Base-by-base conservation (phyloP, 2,113 vertebrate species). In the Tychaedon coryphoeus region DNA sequence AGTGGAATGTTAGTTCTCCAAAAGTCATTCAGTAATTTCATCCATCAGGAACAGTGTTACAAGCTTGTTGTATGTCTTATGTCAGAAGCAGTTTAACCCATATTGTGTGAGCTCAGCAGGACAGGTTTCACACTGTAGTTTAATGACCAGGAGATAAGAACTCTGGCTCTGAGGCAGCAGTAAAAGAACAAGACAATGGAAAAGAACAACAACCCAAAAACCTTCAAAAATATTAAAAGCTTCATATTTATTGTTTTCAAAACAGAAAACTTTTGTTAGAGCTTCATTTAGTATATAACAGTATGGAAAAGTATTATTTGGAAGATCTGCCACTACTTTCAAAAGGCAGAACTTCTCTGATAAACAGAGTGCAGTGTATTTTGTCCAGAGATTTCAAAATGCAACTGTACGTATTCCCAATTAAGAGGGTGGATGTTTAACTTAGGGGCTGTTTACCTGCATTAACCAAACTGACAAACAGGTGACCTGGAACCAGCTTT, bases 401-500 rank as follows among this genome's bases (percentile, higher is more conserved):
- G 33, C 34, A 65, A 8, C 33, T 13, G 4, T 48, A 25, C 1
- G 0, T 29, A 45, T 26, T 26, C 3, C 12, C 13, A 29, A 1
- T 54, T 34, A 25, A 51, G 40, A 22, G 22, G 36, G 18, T 0
- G 0, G 45, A 20, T 33, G 31, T 25, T 74, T 60, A 60, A 50
- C 12, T 54, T 48, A n/a, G 56, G 38, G 50, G 38, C 2, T 26
- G 22, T 50, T 69, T 50, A 40, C 29, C 23, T 15, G 28, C 50
- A 70, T 54, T 60, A 78, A 74, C 33, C 23, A 48, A 86, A 60
- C 22, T 23, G n/a, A 66, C 38, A 43, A 79, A 45, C 10, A 47
- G 8, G 36, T 43, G n/a, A 69, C 23, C 18, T 22, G 50, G 60
- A 82, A 69, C 29, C 9, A 47, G 22, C 16, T 72, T 72, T 69